phyloP scores from a whole-genome alignment of 2,113 vertebrate species.

The Epinephelus moara region DNA sequence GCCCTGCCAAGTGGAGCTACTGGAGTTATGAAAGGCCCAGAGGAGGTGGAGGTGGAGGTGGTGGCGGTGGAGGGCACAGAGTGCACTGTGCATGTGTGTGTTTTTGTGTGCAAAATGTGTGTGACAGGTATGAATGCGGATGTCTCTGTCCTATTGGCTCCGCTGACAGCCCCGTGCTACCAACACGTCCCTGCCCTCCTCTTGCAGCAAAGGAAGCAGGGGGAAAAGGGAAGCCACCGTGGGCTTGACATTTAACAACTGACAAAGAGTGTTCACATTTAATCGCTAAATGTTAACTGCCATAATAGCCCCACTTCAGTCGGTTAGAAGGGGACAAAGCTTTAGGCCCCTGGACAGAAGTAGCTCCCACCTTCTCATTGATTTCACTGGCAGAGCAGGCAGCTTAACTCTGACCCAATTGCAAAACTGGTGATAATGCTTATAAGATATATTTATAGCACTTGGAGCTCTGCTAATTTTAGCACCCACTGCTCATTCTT shows the following conservation, averaged over 20 bases:
- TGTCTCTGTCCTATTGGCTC: conserved; percentile 55
- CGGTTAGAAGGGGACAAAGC: conserved; percentile 59
- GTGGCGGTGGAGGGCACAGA: not conserved
- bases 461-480: conserved; percentile 53
- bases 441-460: conserved; percentile 56
- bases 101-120: conserved; percentile 41
- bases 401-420: conserved; percentile 73
- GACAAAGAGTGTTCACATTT: conserved; percentile 84
- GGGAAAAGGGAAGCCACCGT: conserved; percentile 39
- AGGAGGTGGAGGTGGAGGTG: conserved; percentile 33
- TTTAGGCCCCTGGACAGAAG: conserved; percentile 40
- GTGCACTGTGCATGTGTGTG: conserved; percentile 14
- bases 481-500: conserved; percentile 33
- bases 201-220: conserved; percentile 12
- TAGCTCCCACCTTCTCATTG: conserved; percentile 52
- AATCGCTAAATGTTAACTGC: conserved; percentile 82
- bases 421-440: conserved; percentile 50
- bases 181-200: conserved; percentile 28
- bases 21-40: conserved; percentile 47
- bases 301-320: conserved; percentile 75
- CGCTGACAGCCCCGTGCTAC: conserved; percentile 52
- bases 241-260: conserved; percentile 84
- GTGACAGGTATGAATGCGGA: conserved; percentile 58
- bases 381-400: conserved; percentile 43
- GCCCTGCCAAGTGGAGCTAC: conserved; percentile 59